These are phyloP conservation scores for Agonopterix heracliana DNA, from an alignment of 2,888 invertebrate species.

Conservation along the genomic window DNA sequence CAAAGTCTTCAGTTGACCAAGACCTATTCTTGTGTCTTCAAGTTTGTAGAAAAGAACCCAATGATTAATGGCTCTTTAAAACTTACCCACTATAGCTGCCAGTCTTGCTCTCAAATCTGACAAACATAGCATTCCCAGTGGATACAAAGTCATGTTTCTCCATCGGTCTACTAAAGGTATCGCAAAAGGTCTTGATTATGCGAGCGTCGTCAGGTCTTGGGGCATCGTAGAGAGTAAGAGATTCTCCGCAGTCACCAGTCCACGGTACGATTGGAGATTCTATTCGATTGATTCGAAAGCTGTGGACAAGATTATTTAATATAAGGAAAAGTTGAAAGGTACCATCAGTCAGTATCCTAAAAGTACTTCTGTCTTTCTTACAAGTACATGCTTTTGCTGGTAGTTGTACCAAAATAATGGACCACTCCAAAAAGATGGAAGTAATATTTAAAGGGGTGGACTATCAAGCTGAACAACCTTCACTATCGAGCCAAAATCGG, in stretches of 20 bases:
- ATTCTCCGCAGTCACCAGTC: conserved; percentile 93
- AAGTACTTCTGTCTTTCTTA: not conserved
- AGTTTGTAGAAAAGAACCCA: no score
- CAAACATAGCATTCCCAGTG: conserved; percentile 89
- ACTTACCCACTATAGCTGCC: conserved; percentile 91
- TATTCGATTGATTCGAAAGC: conserved; percentile 91
- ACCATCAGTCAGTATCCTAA: not conserved
- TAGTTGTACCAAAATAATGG: no score
- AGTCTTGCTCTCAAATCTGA: conserved; percentile 92
- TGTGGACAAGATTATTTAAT: conserved; percentile 32
- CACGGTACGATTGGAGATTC: conserved; percentile 91
- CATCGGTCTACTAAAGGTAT: conserved; percentile 94
- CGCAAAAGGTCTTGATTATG: conserved; percentile 95
- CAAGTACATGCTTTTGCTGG: no score
- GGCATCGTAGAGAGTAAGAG: conserved; percentile 92
- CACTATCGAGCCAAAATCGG: no score
- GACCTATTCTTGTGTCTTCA: no score
- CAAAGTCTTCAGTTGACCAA: no score
- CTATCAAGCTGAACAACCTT: no score
- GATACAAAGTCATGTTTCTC: conserved; percentile 95
- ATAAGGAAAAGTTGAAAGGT: not conserved
- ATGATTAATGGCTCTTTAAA: not conserved
- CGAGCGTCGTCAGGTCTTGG: conserved; percentile 91
- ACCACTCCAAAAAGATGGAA: no score
- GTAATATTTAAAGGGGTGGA: no score